Percentiles rank a stretch among this genome's conserved stretches.
phyloP scores from a whole-genome alignment of 1,140 invertebrate genomes.

The Papilio polyxenes region DNA sequence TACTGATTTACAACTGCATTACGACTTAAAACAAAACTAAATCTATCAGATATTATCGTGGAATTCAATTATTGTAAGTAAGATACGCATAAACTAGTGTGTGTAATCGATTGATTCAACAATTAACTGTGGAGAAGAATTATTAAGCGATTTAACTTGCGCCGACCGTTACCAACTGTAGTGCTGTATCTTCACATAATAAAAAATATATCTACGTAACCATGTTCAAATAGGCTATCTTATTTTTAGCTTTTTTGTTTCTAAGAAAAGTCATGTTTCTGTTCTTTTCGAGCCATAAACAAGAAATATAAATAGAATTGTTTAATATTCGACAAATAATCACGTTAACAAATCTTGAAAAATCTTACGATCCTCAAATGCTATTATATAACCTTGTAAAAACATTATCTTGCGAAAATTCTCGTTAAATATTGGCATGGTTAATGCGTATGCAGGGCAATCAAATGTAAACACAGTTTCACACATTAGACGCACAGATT shows the following conservation, averaged over 20 bases:
- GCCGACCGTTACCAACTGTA: conserved; percentile 37
- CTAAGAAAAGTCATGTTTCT: no score
- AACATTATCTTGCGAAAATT: neutral
- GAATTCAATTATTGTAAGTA: conserved; percentile 14
- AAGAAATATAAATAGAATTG: no score
- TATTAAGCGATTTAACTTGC: conserved; percentile 11
- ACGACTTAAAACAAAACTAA: neutral
- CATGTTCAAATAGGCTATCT: neutral
- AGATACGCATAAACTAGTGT: conserved; percentile 20
- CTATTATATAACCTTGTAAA: neutral
- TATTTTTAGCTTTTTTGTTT: neutral
- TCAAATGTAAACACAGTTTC: conserved; percentile 29
- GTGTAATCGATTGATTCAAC: conserved; percentile 34
- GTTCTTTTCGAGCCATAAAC: no score
- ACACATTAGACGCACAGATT: conserved; percentile 21
- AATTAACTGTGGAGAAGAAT: conserved; percentile 31
- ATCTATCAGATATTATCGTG: neutral
- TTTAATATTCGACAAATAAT: no score
- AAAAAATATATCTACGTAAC: neutral
- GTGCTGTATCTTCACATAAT: neutral
- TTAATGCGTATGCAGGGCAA: neutral
- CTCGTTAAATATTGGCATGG: neutral
- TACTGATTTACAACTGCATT: no score
- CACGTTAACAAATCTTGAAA: no score
- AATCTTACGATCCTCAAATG: no score